phyloP scores from a whole-genome alignment of 2,797 vertebrate genomes.

The Chiloscyllium punctatum region DNA sequence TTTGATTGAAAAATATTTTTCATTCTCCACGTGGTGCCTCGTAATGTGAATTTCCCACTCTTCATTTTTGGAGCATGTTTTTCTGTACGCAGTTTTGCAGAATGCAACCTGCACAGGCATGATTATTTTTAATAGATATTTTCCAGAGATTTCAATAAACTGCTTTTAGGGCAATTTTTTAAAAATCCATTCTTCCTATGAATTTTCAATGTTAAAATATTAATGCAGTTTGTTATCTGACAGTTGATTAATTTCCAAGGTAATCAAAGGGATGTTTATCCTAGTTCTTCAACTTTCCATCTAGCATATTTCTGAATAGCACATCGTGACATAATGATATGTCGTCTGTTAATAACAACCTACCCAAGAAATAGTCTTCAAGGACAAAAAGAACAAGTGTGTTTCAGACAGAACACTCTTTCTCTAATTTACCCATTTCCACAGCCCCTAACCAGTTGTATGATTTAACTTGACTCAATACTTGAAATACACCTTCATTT shows the following conservation, averaged over 20 bases:
- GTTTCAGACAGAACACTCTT: not conserved
- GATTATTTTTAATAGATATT: constrained; percentile 29
- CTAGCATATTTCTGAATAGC: not conserved
- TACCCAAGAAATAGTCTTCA: not conserved
- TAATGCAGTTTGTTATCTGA: not conserved
- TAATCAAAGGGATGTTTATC: not conserved
- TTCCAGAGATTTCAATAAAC: not conserved
- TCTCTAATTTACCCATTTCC: not conserved
- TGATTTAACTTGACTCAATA: constrained; percentile 27
- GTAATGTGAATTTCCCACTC: not conserved
- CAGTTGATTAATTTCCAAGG: not conserved
- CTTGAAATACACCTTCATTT: constrained; percentile 33
- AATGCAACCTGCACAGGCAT: not conserved
- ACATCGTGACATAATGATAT: not conserved
- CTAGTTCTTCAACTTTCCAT: not conserved
- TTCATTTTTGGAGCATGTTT: not conserved
- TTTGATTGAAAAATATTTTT: not conserved
- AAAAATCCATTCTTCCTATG: not conserved
- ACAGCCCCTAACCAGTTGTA: not conserved
- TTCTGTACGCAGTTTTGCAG: not conserved
- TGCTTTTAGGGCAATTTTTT: not conserved
- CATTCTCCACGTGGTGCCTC: not conserved
- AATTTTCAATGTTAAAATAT: not conserved
- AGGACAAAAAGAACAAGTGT: not conserved
- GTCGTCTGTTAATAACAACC: not conserved